Conservation (phyloP, 2,797 vertebrate species). For the Pteronotus mesoamericanus region DNA sequence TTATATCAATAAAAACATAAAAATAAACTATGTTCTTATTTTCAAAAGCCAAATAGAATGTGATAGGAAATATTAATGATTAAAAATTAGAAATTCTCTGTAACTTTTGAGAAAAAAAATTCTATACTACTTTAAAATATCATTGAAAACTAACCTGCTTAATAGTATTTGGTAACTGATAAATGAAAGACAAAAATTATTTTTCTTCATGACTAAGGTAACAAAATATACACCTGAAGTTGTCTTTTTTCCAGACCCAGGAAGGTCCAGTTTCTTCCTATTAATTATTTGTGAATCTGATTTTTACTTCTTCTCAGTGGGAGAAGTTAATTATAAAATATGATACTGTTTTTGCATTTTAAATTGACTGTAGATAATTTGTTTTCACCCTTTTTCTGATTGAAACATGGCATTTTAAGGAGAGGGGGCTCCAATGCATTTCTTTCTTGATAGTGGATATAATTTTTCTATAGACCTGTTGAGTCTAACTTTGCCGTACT, state of each 20-base stretch:
- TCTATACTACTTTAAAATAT: neutral
- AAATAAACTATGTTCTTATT: neutral
- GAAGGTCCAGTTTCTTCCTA: neutral
- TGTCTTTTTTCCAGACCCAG: neutral
- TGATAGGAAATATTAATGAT: neutral
- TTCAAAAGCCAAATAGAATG: neutral
- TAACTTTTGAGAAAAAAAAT: neutral
- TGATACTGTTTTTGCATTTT: neutral
- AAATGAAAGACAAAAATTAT: constrained; percentile 9
- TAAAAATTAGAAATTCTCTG: neutral
- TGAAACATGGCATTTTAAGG: neutral
- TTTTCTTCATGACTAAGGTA: neutral
- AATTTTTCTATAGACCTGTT: constrained; percentile 13
- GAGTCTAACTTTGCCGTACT: neutral
- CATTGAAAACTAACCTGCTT: neutral
- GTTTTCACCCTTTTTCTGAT: neutral
- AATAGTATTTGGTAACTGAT: neutral
- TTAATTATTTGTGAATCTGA: neutral
- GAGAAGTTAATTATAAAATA: constrained; percentile 27
- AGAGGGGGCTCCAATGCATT: neutral
- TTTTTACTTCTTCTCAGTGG: constrained; percentile 17
- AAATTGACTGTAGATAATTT: neutral
- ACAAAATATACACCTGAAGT: neutral
- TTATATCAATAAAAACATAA: neutral
- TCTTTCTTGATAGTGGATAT: neutral